Base-by-base conservation (phyloP, 2,888 invertebrate species). In the Cerceris ruficornis region DNA sequence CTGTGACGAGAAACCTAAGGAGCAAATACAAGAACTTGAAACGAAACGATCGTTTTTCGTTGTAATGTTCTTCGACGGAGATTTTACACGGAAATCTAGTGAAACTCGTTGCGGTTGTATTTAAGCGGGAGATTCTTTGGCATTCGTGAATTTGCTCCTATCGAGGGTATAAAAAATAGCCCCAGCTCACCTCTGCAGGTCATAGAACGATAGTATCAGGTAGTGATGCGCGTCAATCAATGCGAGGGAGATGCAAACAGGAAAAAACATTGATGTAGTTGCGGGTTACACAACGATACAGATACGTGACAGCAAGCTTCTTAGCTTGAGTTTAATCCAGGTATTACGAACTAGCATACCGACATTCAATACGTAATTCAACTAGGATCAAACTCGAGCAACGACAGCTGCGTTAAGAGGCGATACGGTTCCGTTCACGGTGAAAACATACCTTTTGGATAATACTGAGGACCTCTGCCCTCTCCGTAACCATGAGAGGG, bases 401-500 rank as follows among this genome's bases (percentile, higher is more conserved):
- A 80, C 69, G 75, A 69, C 57, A 77, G 77, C 77, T 72, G 83
- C 60, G 28, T 72, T 58, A n/a, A 50, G 59, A 59, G 70, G 50
- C 54, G 14, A 59, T 17, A 55, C 46, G 13, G n/a, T 59, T 55
- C 28, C 28, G 28, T 28, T 28, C 28, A 42, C 57, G n/a, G 2
- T 2, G 28, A 6, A 15, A 60, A 54, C 72, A 83, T 92, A 95
- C 95, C 95, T 95, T 95, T 96, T 86, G 95, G 94, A 93, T 95
- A 95, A 92, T 96, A 95, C 91, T 96, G 96, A 80, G 92, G 88
- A 74, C 96, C 95, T 87, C 96, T 93, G 42, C 95, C 95, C 89
- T 95, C 96, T 17, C 95, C 95, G 87, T 95, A 96, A 59, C 96
- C 96, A 80, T 95, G 95, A 75, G 94, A 94, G 75, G 95, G 96